Base-by-base conservation (phyloP, 1,140 invertebrate genomes). In the Zaprionus davidi region DNA sequence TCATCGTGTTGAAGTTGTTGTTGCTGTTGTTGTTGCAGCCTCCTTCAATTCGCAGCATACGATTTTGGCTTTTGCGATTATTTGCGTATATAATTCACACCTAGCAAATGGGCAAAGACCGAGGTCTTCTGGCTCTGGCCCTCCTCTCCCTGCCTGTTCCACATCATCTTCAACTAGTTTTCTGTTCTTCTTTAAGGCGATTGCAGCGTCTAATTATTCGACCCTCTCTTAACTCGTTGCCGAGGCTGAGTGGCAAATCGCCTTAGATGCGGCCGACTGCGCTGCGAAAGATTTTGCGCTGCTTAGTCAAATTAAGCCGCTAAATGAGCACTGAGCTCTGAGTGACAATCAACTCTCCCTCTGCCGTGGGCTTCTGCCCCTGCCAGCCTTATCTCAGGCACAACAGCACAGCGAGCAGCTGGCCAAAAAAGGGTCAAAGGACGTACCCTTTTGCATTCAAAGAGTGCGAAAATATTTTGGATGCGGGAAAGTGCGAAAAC, bases 241-340 rank as follows among this genome's bases (percentile, higher is more conserved):
- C 46, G 9, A 15, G 13, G 20, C 20, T 11, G 9, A 51, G 11
- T 13, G 46, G 46, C 46, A 81, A 84, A 84, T 74, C 81, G 68
- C 58, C 85, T 81, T 76, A 79, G 75, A 44, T 22, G 36, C 57
- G 34, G 41, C 46, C 60, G 36, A 7, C 22, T 24, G 53, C n/a
- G 15, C 15, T 20, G n/a, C 55, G 34, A 49, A 53, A 64, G 67
- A 63, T 64, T 58, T 59, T 28, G 65, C 56, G 85, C 85, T 78
- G 62, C 85, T 78, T 62, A 76, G 69, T 77, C 58, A 79, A 88
- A 88, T 84, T 88, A 88, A 88, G 84, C 85, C 75, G 51, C 41
- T 69, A 88, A 84, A 90, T 84, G 78, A 90, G 74, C 81, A 56
- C 71, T 84, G 74, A 88, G 73, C 81, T 87, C 78, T 60, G 71